Evolutionary conservation across 2,797 vertebrate species (phyloP).

Genomic region (Iguana delicatissima): DNA sequence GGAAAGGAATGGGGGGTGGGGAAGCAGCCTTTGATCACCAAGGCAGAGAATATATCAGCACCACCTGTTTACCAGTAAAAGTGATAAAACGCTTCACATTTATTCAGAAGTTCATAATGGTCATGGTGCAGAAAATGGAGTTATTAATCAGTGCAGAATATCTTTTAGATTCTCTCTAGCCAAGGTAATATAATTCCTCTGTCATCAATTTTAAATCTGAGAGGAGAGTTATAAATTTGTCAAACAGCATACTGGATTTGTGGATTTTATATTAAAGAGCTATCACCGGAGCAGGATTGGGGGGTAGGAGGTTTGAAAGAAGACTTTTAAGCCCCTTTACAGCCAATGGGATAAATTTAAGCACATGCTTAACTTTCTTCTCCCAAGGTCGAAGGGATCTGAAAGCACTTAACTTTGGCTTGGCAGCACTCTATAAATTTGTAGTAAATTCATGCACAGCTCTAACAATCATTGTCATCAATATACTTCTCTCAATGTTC

Average conservation of each 20-base stretch:
- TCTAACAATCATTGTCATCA: background rate
- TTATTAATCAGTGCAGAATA: background rate
- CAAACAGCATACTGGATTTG: background rate
- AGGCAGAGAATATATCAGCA: slow-evolving; percentile 7
- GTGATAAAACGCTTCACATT: slow-evolving; percentile 15
- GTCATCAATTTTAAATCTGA: background rate
- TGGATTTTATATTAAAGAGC: slow-evolving; percentile 45
- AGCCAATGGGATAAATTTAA: background rate
- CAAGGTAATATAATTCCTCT: slow-evolving; percentile 31
- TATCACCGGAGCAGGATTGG: background rate
- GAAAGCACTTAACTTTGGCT: background rate
- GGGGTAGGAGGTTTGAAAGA: background rate
- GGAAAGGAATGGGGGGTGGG: background rate
- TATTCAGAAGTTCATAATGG: slow-evolving; percentile 19
- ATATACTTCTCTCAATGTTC: too few relatives aligned
- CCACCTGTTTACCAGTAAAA: slow-evolving; percentile 14
- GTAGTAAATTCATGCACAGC: background rate
- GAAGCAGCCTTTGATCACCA: slow-evolving; percentile 9
- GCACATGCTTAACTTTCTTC: background rate
- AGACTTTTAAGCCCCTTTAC: background rate
- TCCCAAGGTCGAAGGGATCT: background rate
- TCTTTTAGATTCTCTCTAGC: background rate
- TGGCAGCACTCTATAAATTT: background rate
- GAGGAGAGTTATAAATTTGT: slow-evolving; percentile 9
- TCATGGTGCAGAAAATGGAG: background rate